Conservation (phyloP, 2,113 vertebrate genomes). For the Ailurus styani region DNA sequence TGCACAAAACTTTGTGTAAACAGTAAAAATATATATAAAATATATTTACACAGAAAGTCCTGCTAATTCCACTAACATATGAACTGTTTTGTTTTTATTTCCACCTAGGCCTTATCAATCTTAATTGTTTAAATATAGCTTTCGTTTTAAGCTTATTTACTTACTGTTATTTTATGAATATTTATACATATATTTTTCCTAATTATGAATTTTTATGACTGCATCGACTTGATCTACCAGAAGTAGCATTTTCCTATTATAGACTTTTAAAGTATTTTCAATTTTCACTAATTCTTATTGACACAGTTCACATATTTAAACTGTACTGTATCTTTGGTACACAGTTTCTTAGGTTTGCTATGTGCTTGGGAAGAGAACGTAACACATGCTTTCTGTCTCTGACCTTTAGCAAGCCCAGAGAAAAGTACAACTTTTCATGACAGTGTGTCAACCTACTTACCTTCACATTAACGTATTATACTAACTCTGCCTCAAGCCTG, state of each 20-base stretch:
- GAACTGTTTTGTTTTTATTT: background rate
- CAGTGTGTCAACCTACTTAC: background rate
- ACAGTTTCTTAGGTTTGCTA: background rate
- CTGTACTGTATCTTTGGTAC: background rate
- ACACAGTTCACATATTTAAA: background rate
- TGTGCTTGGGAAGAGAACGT: background rate
- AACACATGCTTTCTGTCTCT: slow-evolving; percentile 1
- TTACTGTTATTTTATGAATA: background rate
- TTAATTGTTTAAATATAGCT: background rate
- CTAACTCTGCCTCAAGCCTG: background rate
- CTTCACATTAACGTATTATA: background rate
- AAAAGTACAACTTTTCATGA: background rate
- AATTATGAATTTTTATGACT: background rate
- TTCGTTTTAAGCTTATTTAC: background rate
- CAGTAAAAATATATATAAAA: background rate
- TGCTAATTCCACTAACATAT: background rate
- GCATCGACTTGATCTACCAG: background rate
- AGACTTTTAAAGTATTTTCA: background rate
- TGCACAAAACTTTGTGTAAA: background rate
- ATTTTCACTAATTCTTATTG: background rate
- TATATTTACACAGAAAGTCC: background rate
- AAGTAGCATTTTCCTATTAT: background rate
- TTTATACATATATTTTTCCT: background rate
- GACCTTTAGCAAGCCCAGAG: slow-evolving; percentile 2
- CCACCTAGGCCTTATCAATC: background rate